Evolutionary conservation across 2,113 vertebrate genomes (phyloP).

Genomic region (Ceyx melanurus): DNA sequence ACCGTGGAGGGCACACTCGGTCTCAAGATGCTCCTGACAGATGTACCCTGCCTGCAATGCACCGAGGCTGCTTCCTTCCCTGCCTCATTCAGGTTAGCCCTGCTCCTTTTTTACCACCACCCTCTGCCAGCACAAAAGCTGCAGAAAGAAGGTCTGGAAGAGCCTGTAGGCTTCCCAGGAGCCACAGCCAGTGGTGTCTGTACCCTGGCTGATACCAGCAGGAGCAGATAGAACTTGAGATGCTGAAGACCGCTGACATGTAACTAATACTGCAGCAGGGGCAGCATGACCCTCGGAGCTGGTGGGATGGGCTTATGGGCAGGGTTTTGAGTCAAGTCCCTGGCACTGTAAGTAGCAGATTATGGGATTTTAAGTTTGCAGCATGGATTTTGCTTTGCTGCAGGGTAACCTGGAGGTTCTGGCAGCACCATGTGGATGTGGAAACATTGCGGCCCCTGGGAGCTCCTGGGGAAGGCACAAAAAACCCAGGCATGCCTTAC

Average conservation of each 20-base stretch:
- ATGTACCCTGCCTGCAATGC: background rate
- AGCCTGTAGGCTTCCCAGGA: background rate
- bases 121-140: background rate
- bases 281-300: fast-evolving
- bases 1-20: background rate
- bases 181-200: fast-evolving
- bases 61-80: fast-evolving
- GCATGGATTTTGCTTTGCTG: background rate
- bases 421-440: background rate
- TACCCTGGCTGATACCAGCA: background rate
- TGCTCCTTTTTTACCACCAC: background rate
- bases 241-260: background rate
- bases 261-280: background rate
- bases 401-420: background rate
- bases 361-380: background rate
- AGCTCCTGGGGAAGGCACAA: background rate
- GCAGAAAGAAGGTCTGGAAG: background rate
- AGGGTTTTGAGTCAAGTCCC: background rate
- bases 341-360: background rate
- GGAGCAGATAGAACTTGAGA: background rate
- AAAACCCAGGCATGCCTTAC: background rate
- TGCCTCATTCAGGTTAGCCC: background rate
- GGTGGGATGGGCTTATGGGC: background rate
- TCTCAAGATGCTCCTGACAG: background rate
- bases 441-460: background rate